A percentile compares a stretch with the other conserved stretches of the same genome.
Conservation (phyloP, 2,797 vertebrate species). For the Takifugu ocellatus region DNA sequence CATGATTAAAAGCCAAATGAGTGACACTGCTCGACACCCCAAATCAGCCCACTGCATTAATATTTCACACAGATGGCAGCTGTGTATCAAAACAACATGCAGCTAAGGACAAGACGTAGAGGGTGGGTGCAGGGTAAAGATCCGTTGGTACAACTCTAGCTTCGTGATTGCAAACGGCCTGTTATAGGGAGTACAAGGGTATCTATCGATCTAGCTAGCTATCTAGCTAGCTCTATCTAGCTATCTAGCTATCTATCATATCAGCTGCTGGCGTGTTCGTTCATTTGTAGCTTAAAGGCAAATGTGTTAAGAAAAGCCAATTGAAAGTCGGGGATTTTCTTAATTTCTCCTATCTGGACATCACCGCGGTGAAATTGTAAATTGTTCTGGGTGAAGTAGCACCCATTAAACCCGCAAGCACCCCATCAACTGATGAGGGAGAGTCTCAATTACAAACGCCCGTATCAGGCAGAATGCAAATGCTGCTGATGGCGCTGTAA, state of each 20-base stretch:
- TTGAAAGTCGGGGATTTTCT: slow-evolving; percentile 75
- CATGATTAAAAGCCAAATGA: slow-evolving; percentile 86
- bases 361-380: slow-evolving; percentile 53
- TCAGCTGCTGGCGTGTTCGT: not conserved
- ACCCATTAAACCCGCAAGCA: slow-evolving; percentile 62
- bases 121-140: slow-evolving; percentile 56
- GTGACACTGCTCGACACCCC: slow-evolving; percentile 79
- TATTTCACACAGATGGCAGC: slow-evolving; percentile 83
- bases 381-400: slow-evolving; percentile 30
- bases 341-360: slow-evolving; percentile 74
- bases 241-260: not conserved
- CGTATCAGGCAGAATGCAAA: slow-evolving; percentile 83
- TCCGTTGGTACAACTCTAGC: slow-evolving; percentile 30
- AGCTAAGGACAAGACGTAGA: slow-evolving; percentile 73
- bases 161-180: slow-evolving; percentile 26
- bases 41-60: slow-evolving; percentile 81
- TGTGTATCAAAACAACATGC: slow-evolving; percentile 81
- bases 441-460: slow-evolving; percentile 79
- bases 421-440: slow-evolving; percentile 67
- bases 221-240: not conserved
- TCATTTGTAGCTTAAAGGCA: not conserved
- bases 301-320: slow-evolving; percentile 54
- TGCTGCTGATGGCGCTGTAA: slow-evolving; percentile 76
- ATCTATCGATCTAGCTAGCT: not conserved
- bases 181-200: slow-evolving; percentile 7